A percentile compares a stretch with the other conserved stretches of the same genome.
Conservation (phyloP, 2,797 vertebrate genomes). For the Prunella strophiata region DNA sequence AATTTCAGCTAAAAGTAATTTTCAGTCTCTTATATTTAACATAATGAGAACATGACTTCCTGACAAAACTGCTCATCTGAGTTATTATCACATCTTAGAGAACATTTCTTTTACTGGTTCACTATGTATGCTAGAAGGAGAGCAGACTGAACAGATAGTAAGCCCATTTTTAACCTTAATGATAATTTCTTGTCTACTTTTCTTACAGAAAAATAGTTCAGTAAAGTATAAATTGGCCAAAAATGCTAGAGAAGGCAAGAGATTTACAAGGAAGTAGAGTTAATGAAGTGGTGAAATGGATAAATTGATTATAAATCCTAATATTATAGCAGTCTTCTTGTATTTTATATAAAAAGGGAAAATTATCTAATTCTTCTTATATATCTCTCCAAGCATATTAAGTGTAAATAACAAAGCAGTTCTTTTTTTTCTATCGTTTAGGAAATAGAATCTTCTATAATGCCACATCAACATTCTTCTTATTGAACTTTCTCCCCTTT, state of each 20-base stretch:
- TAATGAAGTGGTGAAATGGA: not conserved
- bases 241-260: not conserved
- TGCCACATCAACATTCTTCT: not conserved
- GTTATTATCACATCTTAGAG: not conserved
- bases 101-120: constrained; percentile 12
- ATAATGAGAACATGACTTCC: not conserved
- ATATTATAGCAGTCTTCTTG: not conserved
- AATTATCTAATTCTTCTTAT: not conserved
- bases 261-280: not conserved
- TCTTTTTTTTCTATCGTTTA: not conserved
- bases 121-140: not conserved
- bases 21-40: not conserved
- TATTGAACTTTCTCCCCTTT: not conserved
- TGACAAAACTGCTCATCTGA: not conserved
- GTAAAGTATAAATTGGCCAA: not conserved
- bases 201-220: not conserved
- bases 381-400: not conserved
- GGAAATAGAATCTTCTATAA: not conserved
- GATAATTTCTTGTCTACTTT: not conserved
- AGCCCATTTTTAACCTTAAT: not conserved
- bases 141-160: not conserved
- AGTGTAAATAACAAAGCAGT: not conserved
- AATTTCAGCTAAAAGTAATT: constrained; percentile 2
- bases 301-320: not conserved
- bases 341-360: not conserved